Evolutionary conservation across 92 coral and sea anemone genomes (phyloP).

Genomic region (Scolanthus callimorphus): DNA sequence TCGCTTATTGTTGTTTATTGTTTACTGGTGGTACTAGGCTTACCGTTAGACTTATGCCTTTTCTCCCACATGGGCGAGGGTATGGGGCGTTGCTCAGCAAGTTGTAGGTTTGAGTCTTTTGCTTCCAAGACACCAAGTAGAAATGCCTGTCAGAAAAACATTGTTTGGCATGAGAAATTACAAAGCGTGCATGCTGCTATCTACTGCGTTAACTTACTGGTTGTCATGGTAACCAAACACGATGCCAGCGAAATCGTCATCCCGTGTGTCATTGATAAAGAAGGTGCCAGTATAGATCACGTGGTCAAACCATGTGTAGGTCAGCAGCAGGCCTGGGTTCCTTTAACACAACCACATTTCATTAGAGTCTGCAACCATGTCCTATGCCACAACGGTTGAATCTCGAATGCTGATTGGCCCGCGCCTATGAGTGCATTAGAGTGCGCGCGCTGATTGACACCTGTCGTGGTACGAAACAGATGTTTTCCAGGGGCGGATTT

Average conservation of each 20-base stretch:
- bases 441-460: too few relatives aligned
- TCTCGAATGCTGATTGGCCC: too few relatives aligned
- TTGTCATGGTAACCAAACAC: conserved; percentile 53
- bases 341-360: too few relatives aligned
- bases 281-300: conserved; percentile 36
- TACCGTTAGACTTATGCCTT: conserved; percentile 43
- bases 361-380: too few relatives aligned
- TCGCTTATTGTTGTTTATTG: too few relatives aligned
- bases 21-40: too few relatives aligned
- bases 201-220: conserved; percentile 9
- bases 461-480: too few relatives aligned
- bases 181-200: neutral
- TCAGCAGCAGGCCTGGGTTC: conserved; percentile 42
- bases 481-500: too few relatives aligned
- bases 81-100: neutral
- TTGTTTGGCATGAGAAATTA: too few relatives aligned
- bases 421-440: too few relatives aligned
- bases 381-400: too few relatives aligned
- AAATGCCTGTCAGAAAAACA: conserved; percentile 19
- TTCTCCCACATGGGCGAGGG: conserved; percentile 34
- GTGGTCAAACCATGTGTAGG: conserved; percentile 35
- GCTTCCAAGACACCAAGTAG: conserved; percentile 49
- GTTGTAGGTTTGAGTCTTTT: conserved; percentile 20
- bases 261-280: conserved; percentile 11
- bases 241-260: conserved; percentile 48